phyloP scores from a whole-genome alignment of 2,888 invertebrate species.

The Drosophila neonasuta region DNA sequence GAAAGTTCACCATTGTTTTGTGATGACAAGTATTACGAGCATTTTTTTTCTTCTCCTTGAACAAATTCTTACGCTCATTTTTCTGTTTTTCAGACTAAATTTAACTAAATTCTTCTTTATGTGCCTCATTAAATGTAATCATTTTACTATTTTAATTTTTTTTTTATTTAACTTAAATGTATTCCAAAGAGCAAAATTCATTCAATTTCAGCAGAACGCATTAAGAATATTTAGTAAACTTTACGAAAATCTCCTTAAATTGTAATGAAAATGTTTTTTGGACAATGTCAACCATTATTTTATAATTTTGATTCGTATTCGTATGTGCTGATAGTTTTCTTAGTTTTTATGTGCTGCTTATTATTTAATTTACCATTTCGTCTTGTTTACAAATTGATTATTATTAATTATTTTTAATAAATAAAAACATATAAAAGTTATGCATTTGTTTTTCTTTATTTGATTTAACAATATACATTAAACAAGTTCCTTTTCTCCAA shows the following conservation, averaged over 20 bases:
- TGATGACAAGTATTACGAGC: conserved; percentile 68
- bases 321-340: conserved; percentile 41
- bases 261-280: conserved; percentile 27
- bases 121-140: conserved; percentile 71
- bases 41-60: conserved; percentile 27
- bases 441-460: conserved; percentile 14
- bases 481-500: not conserved
- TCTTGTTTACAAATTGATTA: conserved; percentile 56
- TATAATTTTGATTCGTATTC: conserved; percentile 27
- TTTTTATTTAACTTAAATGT: conserved; percentile 17
- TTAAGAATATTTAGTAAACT: conserved; percentile 21
- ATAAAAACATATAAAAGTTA: conserved; percentile 50
- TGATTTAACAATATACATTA: not conserved
- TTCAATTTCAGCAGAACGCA: conserved; percentile 15
- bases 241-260: conserved; percentile 22
- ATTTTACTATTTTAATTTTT: conserved; percentile 16
- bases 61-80: conserved; percentile 28
- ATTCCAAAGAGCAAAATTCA: conserved; percentile 21
- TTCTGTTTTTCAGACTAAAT: conserved; percentile 35
- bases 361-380: conserved; percentile 42
- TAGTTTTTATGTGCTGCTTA: conserved; percentile 37
- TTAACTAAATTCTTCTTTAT: conserved; percentile 72
- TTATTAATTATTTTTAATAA: conserved; percentile 62
- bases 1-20: conserved; percentile 41
- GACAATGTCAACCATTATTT: conserved; percentile 24